Percentiles rank a stretch among this genome's conserved stretches.
These are phyloP conservation scores for Ornithoptera alexandrae DNA, from an alignment of 2,888 invertebrate genomes.

Conservation along the genomic window DNA sequence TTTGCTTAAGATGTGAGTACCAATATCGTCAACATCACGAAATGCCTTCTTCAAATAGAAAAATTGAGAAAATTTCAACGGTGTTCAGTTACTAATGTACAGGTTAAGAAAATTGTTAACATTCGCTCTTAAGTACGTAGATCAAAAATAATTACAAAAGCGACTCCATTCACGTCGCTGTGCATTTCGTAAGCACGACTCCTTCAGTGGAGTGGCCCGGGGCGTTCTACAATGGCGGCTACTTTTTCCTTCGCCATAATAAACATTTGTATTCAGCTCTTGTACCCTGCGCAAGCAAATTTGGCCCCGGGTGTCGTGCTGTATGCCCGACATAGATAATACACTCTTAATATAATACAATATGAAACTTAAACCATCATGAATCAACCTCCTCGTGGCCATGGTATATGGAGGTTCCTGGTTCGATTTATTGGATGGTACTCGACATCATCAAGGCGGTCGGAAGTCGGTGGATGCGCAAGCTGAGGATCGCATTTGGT, in stretches of 20 bases:
- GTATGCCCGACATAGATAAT: constrained; percentile 31
- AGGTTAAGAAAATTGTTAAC: background rate
- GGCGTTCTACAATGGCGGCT: constrained; percentile 68
- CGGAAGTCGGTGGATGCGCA: too few species aligned
- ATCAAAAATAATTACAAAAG: constrained; percentile 8
- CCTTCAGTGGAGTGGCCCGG: constrained; percentile 66
- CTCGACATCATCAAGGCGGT: too few species aligned
- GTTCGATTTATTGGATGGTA: too few species aligned
- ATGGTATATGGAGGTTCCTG: too few species aligned
- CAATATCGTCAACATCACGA: too few species aligned
- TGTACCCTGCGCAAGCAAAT: constrained; percentile 39
- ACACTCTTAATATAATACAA: constrained; percentile 17
- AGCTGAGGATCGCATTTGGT: too few species aligned
- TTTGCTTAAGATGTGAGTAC: too few species aligned
- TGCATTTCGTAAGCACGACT: constrained; percentile 54
- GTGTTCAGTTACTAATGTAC: too few species aligned
- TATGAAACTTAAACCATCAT: constrained; percentile 20
- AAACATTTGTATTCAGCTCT: constrained; percentile 74
- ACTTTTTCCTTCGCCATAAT: constrained; percentile 73
- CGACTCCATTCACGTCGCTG: constrained; percentile 40
- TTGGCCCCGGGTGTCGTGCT: constrained; percentile 38
- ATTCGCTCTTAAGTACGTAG: background rate
- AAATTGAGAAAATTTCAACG: too few species aligned
- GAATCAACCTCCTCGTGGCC: background rate
- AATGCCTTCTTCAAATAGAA: too few species aligned